Conservation (phyloP, 2,888 invertebrate genomes). For the Morpho deidamia region DNA sequence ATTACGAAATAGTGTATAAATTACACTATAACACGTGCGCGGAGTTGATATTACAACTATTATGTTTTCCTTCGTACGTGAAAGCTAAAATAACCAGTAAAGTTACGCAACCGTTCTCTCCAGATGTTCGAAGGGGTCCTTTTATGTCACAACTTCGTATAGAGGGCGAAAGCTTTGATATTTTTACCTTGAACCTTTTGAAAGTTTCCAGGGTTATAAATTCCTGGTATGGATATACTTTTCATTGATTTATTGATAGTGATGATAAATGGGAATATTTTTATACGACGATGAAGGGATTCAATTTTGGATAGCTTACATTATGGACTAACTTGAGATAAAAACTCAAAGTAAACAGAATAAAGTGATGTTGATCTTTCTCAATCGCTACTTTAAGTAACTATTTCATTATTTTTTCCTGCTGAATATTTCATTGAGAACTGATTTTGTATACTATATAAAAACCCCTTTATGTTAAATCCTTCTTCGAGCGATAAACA, state of each 20-base stretch:
- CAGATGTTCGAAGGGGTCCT: slow-evolving; percentile 19
- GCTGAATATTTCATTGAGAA: too few species aligned
- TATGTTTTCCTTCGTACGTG: too few species aligned
- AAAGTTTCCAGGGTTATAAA: not conserved
- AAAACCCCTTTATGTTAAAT: too few species aligned
- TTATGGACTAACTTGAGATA: too few species aligned
- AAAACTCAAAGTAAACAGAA: too few species aligned
- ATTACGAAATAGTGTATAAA: slow-evolving; percentile 1
- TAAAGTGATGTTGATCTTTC: too few species aligned
- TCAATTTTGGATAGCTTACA: not conserved
- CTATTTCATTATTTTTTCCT: too few species aligned
- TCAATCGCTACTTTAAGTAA: too few species aligned
- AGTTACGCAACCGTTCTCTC: slow-evolving; percentile 22
- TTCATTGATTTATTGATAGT: not conserved
- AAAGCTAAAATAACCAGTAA: slow-evolving; percentile 6
- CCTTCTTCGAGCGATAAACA: too few species aligned
- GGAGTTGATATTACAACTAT: too few species aligned
- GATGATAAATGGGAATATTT: not conserved
- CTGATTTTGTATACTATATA: too few species aligned
- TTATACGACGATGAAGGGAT: not conserved
- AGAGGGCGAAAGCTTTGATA: not conserved
- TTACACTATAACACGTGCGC: slow-evolving; percentile 14
- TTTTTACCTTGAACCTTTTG: slow-evolving; percentile 2
- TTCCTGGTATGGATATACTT: not conserved
- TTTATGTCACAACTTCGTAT: slow-evolving; percentile 5